Conservation (phyloP, 2,113 vertebrate genomes). For the Oxygymnocypris stewartii region DNA sequence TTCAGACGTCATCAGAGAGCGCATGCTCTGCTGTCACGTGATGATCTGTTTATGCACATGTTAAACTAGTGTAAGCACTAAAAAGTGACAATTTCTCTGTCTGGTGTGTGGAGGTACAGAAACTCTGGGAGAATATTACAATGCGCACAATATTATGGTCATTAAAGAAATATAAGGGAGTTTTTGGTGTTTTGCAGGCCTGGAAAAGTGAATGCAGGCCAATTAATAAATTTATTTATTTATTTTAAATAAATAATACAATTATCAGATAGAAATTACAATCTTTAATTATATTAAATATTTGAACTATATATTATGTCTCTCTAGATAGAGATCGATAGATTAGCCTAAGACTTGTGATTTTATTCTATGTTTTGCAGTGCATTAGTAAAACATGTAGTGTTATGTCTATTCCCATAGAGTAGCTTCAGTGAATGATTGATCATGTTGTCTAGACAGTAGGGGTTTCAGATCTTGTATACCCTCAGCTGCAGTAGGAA, state of each 20-base stretch:
- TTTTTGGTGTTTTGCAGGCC: not conserved
- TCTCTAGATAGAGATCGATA: not conserved
- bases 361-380: not conserved
- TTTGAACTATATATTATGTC: not conserved
- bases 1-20: slow-evolving; percentile 60
- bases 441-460: not conserved
- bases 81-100: not conserved
- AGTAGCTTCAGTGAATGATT: not conserved
- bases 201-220: no score
- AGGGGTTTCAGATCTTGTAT: not conserved
- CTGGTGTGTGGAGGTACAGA: no score
- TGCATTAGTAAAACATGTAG: not conserved
- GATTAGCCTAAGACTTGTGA: not conserved
- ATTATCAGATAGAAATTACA: no score
- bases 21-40: slow-evolving; percentile 21
- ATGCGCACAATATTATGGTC: not conserved
- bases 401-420: not conserved
- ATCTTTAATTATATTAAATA: not conserved
- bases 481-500: not conserved
- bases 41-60: not conserved
- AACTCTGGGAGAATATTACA: not conserved
- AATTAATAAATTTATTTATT: no score
- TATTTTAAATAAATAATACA: no score
- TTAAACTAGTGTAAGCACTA: not conserved
- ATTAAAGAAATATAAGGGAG: not conserved